Evolutionary conservation across 1,140 invertebrate species (phyloP).

Genomic region (Calephelis nemesis): DNA sequence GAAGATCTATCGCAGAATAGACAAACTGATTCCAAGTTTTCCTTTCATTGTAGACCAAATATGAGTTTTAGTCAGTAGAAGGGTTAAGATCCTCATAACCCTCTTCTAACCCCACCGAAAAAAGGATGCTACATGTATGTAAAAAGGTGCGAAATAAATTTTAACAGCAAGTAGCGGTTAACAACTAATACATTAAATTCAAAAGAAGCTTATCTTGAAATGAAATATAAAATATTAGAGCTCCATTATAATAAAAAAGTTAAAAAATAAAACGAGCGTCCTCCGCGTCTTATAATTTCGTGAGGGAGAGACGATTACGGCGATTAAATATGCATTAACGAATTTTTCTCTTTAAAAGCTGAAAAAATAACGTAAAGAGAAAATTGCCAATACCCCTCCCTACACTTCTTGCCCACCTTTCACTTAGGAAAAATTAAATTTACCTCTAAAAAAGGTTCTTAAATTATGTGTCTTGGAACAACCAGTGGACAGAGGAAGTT

Average conservation of each 20-base stretch:
- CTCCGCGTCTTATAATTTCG: slow-evolving; percentile 52
- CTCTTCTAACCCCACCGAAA: too few relatives aligned
- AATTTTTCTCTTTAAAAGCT: slow-evolving; percentile 78
- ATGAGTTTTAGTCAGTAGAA: too few relatives aligned
- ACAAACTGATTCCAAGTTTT: too few relatives aligned
- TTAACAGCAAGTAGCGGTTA: too few relatives aligned
- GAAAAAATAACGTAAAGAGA: slow-evolving; percentile 74
- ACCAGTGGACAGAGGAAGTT: background rate
- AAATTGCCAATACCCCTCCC: slow-evolving; percentile 72
- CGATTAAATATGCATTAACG: slow-evolving; percentile 79
- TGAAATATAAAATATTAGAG: slow-evolving; percentile 41
- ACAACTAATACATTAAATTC: background rate
- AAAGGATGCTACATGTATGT: too few relatives aligned
- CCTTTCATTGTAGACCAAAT: too few relatives aligned
- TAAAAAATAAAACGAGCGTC: slow-evolving; percentile 43
- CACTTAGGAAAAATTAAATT: slow-evolving; percentile 61
- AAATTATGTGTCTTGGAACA: slow-evolving; percentile 39
- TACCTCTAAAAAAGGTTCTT: slow-evolving; percentile 61
- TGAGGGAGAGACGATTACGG: slow-evolving; percentile 69
- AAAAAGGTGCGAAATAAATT: too few relatives aligned
- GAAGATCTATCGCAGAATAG: too few relatives aligned
- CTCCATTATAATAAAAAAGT: slow-evolving; percentile 41
- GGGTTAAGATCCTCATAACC: too few relatives aligned
- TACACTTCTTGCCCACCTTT: slow-evolving; percentile 47
- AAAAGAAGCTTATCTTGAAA: slow-evolving; percentile 5